Base-by-base conservation (phyloP, 2,797 vertebrate species). In the Sebastes kiyomatsui region DNA sequence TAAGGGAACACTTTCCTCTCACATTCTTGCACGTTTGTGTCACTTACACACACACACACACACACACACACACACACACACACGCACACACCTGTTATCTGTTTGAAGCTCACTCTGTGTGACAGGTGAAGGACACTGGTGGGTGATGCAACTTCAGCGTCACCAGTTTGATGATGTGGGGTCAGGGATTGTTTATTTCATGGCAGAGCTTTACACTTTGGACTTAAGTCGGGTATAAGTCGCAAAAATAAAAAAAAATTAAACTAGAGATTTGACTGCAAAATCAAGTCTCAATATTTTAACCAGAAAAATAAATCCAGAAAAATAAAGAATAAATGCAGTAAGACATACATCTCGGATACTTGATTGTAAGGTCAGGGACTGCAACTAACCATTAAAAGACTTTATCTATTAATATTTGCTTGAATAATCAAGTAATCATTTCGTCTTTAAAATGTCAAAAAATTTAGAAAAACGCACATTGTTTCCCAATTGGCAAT, bases 1-100 rank as follows among this genome's bases (percentile, higher is more conserved):
- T 71, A 60, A 85, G 83, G 86, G 60, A 88, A 4, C 67, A 77
- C 72, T 92, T 92, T 75, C 1, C 72, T 28, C n/a, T 77, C 49
- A 81, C 74, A 85, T 86, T 79, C 76, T 62, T 79, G n/a, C 28
- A 7, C 30, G 67, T 81, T 33, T 75, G 35, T 77, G 71, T 88
- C 75, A 73, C 27, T 22, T 5, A 12, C 33, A 16, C 59, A 61
- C 33, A 16, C 61, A 73, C 72, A 22, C 30, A 38, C 35, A 4
- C 16, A 22, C 7, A 7, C n/a, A 27, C 72, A 22, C 5, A 4
- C 38, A 62, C 35, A 22, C 72, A 59, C 18, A 2, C 14, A 22
- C 16, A 22, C 13, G 8, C 35, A 62, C 35, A 22, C 72, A 62
- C n/a, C 59, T 82, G 71, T 59, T 86, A 42, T 67, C 59, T 58